These are phyloP conservation scores for Cinara cedri DNA, from an alignment of 2,888 invertebrate genomes.

Conservation along the genomic window DNA sequence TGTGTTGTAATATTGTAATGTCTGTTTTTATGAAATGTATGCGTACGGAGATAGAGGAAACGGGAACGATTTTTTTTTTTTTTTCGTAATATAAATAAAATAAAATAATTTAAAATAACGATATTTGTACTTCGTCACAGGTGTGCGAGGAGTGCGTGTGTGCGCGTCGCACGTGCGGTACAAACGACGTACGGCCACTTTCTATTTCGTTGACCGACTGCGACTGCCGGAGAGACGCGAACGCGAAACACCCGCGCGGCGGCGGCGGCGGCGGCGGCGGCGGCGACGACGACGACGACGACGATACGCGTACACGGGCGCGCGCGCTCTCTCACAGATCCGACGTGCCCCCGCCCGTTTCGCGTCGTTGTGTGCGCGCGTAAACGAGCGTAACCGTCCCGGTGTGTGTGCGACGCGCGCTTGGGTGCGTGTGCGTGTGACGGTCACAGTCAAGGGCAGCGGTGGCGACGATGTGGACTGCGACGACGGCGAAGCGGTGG, in stretches of 20 bases:
- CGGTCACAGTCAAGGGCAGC: constrained; percentile 56
- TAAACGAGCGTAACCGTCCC: neutral
- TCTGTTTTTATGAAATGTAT: no score
- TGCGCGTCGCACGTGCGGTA: constrained; percentile 58
- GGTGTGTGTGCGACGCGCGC: neutral
- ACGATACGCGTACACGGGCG: constrained; percentile 19
- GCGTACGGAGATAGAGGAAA: neutral
- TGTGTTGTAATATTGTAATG: no score
- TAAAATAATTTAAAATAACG: constrained; percentile 19
- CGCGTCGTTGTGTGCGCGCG: neutral
- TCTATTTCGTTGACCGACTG: constrained; percentile 60
- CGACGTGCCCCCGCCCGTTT: constrained; percentile 29
- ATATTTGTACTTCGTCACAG: constrained; percentile 63
- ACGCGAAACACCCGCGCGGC: constrained; percentile 62
- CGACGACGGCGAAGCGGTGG: constrained; percentile 25
- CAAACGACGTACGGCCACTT: constrained; percentile 62
- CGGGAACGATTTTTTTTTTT: neutral
- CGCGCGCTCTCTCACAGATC: neutral
- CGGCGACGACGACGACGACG: constrained; percentile 55
- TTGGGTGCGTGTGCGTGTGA: constrained; percentile 6
- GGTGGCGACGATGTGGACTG: constrained; percentile 4
- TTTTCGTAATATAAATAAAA: neutral
- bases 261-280: constrained; percentile 64
- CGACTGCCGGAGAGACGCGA: constrained; percentile 64
- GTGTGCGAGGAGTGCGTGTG: constrained; percentile 62